A percentile compares a stretch with the other conserved stretches of the same genome.
phyloP scores from a whole-genome alignment of 1,140 invertebrate species.

The Hylyphantes graminicola region DNA sequence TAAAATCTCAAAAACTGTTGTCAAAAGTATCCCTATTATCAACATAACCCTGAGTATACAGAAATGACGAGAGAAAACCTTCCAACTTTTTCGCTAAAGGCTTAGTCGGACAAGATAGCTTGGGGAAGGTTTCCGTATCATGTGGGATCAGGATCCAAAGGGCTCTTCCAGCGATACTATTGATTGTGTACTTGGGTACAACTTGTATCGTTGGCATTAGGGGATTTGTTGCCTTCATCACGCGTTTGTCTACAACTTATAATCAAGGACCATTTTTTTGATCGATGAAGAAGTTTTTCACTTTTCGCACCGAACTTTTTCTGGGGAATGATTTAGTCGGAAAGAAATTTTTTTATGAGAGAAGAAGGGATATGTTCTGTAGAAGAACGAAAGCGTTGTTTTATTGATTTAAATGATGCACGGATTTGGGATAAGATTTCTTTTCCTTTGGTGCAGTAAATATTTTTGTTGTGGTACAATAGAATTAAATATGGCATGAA shows the following conservation, averaged over 20 bases:
- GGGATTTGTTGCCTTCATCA: constrained; percentile 46
- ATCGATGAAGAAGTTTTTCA: constrained; percentile 36
- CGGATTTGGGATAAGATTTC: too few species aligned
- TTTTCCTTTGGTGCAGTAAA: neutral
- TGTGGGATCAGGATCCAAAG: constrained; percentile 36
- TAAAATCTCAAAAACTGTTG: constrained; percentile 6
- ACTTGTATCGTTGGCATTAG: constrained; percentile 28
- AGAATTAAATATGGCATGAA: too few species aligned
- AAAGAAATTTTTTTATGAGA: constrained; percentile 30
- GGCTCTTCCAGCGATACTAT: constrained; percentile 22
- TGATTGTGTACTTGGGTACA: constrained; percentile 24
- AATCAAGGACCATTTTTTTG: constrained; percentile 54
- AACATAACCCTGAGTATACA: constrained; percentile 6
- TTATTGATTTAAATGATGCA: constrained; percentile 45
- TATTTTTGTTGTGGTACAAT: too few species aligned
- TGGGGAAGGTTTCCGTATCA: constrained; percentile 30
- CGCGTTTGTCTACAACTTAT: constrained; percentile 42
- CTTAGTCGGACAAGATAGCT: constrained; percentile 4
- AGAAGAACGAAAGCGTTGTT: constrained; percentile 25
- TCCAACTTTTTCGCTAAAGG: constrained; percentile 33
- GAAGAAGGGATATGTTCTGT: constrained; percentile 28
- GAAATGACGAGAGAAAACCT: neutral
- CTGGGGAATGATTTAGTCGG: constrained; percentile 37
- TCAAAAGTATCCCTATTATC: constrained; percentile 19
- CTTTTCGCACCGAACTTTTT: neutral